Percentiles rank a stretch among this genome's conserved stretches.
Evolutionary conservation across 2,113 vertebrate genomes (phyloP).

Genomic region (Aythya baeri): DNA sequence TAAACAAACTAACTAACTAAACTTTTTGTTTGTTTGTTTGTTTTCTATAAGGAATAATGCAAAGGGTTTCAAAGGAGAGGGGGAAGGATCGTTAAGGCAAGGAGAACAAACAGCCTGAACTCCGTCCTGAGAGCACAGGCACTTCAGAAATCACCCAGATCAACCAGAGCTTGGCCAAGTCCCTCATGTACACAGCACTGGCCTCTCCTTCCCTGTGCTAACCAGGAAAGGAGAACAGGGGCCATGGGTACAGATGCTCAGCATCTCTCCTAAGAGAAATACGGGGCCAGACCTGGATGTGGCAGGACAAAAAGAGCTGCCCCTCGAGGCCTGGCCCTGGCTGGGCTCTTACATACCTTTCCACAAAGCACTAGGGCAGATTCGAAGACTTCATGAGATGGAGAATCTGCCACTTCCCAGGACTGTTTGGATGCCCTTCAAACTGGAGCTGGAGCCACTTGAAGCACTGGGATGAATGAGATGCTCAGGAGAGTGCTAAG

Average conservation of each 20-base stretch:
- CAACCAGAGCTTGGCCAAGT: too few species aligned
- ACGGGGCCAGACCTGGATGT: not conserved
- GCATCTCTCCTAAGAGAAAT: not conserved
- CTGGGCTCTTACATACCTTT: not conserved
- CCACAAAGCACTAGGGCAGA: not conserved
- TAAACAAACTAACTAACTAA: not conserved
- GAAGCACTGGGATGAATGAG: not conserved
- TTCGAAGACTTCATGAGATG: not conserved
- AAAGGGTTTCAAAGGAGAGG: not conserved
- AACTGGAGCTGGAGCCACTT: not conserved
- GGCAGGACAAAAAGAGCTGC: not conserved
- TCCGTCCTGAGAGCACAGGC: not conserved
- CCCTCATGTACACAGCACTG: fast-evolving
- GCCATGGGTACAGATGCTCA: not conserved
- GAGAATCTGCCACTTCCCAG: not conserved
- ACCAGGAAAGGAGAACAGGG: too few species aligned
- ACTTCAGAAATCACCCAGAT: not conserved
- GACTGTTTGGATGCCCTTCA: not conserved
- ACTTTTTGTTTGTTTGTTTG: not conserved
- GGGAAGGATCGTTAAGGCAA: not conserved
- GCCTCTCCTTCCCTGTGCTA: not conserved
- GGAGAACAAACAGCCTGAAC: not conserved
- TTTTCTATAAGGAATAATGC: slow-evolving; percentile 5
- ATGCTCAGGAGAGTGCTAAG: not conserved
- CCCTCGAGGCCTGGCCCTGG: not conserved